These are phyloP conservation scores for Aix galericulata DNA, from an alignment of 2,113 vertebrate genomes.

Conservation along the genomic window DNA sequence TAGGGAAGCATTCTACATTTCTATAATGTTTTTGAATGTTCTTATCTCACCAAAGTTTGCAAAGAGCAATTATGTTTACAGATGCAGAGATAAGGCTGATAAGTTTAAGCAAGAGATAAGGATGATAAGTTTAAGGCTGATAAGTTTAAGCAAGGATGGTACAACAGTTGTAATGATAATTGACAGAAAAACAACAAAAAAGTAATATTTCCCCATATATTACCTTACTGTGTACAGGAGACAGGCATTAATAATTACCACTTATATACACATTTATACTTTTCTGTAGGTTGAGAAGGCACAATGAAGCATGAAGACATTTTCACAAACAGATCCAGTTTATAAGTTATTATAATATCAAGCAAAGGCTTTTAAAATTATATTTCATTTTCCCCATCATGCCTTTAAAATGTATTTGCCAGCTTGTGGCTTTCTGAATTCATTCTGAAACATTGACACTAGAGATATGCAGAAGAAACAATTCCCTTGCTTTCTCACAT, in stretches of 20 bases:
- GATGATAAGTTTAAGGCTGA: background rate
- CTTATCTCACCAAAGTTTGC: background rate
- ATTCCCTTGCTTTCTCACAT: background rate
- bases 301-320: background rate
- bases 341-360: background rate
- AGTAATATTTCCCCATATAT: background rate
- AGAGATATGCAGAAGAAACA: background rate
- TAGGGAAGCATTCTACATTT: background rate
- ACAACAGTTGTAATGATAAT: background rate
- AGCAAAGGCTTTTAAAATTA: background rate
- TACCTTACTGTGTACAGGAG: background rate
- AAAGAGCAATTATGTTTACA: background rate
- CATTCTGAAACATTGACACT: background rate
- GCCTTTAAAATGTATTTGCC: background rate
- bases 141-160: background rate
- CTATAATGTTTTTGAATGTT: background rate
- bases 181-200: background rate
- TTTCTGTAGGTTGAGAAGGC: background rate
- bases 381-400: background rate
- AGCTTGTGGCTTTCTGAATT: background rate
- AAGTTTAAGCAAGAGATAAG: background rate
- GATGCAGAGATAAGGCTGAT: background rate
- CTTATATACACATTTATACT: background rate
- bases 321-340: background rate
- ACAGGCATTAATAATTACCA: background rate